Evolutionary conservation across 2,888 invertebrate genomes (phyloP).

Genomic region (Phymatocera aterrima): DNA sequence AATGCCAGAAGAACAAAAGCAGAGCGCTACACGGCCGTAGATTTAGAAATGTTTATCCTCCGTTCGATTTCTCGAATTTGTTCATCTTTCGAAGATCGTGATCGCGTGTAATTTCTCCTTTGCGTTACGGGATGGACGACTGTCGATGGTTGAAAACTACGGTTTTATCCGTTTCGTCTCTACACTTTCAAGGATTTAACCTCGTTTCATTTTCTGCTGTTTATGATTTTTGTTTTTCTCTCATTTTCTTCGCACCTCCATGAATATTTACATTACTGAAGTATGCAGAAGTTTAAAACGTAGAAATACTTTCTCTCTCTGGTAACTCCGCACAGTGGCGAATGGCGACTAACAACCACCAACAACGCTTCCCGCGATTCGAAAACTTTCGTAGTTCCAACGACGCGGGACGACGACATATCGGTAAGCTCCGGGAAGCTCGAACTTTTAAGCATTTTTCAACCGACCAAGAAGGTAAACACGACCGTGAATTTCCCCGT

Average conservation of each 20-base stretch:
- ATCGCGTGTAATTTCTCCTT: too few species aligned
- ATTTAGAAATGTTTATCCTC: neutral
- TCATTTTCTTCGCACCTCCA: neutral
- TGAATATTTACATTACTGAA: too few species aligned
- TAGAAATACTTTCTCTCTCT: constrained; percentile 5
- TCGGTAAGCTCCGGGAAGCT: neutral
- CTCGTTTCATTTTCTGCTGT: too few species aligned
- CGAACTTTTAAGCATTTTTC: constrained; percentile 42
- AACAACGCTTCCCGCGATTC: constrained; percentile 20
- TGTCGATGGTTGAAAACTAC: too few species aligned
- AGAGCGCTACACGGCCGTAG: neutral
- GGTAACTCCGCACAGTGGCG: constrained; percentile 4
- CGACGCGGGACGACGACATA: neutral
- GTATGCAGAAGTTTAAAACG: neutral
- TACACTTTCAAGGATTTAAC: too few species aligned
- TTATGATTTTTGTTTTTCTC: neutral
- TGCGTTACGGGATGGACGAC: too few species aligned
- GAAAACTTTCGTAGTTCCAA: constrained; percentile 37
- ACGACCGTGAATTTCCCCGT: constrained; percentile 39
- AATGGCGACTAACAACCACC: constrained; percentile 15
- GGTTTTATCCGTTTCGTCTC: too few species aligned
- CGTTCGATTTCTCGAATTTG: neutral
- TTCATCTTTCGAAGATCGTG: neutral
- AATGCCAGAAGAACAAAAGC: constrained; percentile 11
- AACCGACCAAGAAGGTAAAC: constrained; percentile 37